A percentile compares a stretch with the other conserved stretches of the same genome.
Conservation (phyloP, 2,113 vertebrate species). For the Triplophysa siluroides region DNA sequence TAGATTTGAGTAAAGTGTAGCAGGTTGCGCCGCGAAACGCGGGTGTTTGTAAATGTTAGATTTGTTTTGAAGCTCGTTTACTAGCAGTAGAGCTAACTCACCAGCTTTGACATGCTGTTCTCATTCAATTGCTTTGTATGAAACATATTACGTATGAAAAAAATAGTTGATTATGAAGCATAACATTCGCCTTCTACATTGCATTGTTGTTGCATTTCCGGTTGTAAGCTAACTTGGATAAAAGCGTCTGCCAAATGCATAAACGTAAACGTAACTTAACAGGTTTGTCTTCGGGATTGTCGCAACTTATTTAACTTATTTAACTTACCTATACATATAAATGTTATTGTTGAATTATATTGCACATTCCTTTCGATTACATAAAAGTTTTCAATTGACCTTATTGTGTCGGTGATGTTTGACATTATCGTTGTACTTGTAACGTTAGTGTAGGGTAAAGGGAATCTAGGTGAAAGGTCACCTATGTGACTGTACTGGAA, state of each 20-base stretch:
- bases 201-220: not conserved
- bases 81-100: too few relatives aligned
- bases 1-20: not conserved
- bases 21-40: not conserved
- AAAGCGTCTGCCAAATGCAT: too few relatives aligned
- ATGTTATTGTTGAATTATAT: not conserved
- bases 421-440: slow-evolving; percentile 20
- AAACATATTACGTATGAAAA: not conserved
- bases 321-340: not conserved
- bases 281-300: not conserved
- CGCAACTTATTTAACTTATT: too few relatives aligned
- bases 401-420: not conserved
- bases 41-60: not conserved
- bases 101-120: not conserved
- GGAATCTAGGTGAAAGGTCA: slow-evolving; percentile 74
- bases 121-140: not conserved
- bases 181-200: too few relatives aligned
- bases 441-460: slow-evolving; percentile 12
- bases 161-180: too few relatives aligned
- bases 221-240: not conserved
- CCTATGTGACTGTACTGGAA: not conserved
- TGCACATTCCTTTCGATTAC: not conserved
- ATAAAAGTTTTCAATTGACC: not conserved
- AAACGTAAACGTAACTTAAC: too few relatives aligned
- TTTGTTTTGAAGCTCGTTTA: not conserved